Base-by-base conservation (phyloP, 2,113 vertebrate genomes). In the Sterrhoptilus dennistouni region DNA sequence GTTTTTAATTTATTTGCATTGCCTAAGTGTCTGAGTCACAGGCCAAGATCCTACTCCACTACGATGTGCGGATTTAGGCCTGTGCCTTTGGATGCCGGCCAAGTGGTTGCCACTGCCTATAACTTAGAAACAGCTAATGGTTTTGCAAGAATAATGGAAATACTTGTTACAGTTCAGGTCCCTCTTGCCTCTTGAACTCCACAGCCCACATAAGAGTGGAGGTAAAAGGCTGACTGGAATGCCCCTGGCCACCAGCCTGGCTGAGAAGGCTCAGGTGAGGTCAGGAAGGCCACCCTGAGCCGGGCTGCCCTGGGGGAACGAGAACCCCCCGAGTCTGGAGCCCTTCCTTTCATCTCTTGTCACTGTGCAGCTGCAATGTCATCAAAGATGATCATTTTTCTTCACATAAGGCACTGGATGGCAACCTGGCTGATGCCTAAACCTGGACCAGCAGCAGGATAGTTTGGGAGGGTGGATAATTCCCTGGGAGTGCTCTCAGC, bases 231-330 rank as follows among this genome's bases (percentile, higher is more conserved):
- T 57, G 40, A 2, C 25, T 59, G 60, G 38, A 35, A 10, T 1
- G 18, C 1, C 0, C 19, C 36, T 44, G 16, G 36, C 79, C 68
- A 13, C 3, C 5, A 28, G 63, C 33, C 20, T 15, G 21, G 24
- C 17, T 5, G 6, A n/a, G 56, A 8, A 8, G 2, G 3, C 11
- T 16, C 50, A n/a, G 16, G 35, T 1, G 27, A 64, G 9, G 17
- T 10, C 12, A 7, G 31, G 5, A 63, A 4, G 23, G 9, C 2
- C 5, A 2, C 6, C 9, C 27, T 1, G 4, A 36, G 13, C 22
- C 14, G 8, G 2, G 33, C 53, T 7, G 3, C 9, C 2, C 13
- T 3, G 2, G n/a, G 11, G 20, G 24, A 90, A 35, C 2, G 28
- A 60, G 14, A 45, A 29, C 2, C 14, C 12, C 23, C 29, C 2